These are phyloP conservation scores for Palythoa heliodiscus DNA, from an alignment of 92 coral and sea anemone species.

Conservation along the genomic window DNA sequence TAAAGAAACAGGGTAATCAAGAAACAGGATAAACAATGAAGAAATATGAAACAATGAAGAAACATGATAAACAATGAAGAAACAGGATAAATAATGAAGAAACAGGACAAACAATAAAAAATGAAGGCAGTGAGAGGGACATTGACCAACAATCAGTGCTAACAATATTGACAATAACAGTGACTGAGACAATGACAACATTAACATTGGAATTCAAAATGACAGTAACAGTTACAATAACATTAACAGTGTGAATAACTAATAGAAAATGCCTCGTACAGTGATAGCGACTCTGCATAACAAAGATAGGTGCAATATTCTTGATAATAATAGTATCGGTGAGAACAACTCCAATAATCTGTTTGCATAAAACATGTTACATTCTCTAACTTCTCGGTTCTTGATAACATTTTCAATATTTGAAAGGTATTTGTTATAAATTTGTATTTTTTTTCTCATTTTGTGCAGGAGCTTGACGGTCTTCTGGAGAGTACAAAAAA, in stretches of 20 bases:
- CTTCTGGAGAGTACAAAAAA: slow-evolving; percentile 14
- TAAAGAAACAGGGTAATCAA: no score
- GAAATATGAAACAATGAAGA: no score
- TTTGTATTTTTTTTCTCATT: neutral
- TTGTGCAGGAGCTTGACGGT: slow-evolving; percentile 17
- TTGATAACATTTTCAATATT: neutral
- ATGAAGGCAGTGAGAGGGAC: no score
- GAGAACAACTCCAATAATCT: neutral
- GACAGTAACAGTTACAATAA: neutral
- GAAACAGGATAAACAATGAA: no score
- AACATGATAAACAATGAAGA: no score
- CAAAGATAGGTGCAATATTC: neutral
- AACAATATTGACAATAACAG: no score
- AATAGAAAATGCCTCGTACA: neutral
- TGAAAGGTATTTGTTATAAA: neutral
- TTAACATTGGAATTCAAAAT: neutral
- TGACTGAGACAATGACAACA: neutral
- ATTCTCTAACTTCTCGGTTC: neutral
- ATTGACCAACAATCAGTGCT: no score
- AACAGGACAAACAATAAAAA: no score
- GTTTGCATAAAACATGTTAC: neutral
- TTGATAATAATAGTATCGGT: neutral
- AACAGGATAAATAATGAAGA: no score
- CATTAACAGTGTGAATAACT: neutral
- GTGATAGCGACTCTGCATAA: neutral